Evolutionary conservation across 2,113 vertebrate genomes (phyloP), one percentile per base, ranked within the genome.

Genomic region (Austrofundulus limnaeus): DNA sequence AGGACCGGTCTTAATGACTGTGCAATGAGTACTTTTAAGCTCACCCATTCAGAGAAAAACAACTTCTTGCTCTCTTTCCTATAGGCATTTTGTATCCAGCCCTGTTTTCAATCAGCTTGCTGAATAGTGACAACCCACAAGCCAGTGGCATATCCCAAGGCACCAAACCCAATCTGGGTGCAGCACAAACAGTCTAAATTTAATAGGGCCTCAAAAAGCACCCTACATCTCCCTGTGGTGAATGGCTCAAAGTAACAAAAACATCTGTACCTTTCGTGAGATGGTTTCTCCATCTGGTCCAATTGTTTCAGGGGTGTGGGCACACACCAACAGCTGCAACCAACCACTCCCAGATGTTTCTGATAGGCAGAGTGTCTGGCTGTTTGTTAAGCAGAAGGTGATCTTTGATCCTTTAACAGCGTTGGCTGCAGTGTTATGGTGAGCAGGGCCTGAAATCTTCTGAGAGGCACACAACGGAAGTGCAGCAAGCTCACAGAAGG

Each of bases 261-360:
- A 88, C 91, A 92, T 90, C 85, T 90, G 88, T 61, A 80, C 72
- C 77, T 91, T 87, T 85, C 88, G 83, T 92, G 92, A 90, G 81
- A 90, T 73, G 81, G 70, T 77, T 72, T 81, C 49, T 73, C 80
- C 88, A 92, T 92, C 87, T 92, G 89, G 84, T 85, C 76, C 60
- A 63, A 84, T 85, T 87, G 77, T 81, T 80, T 59, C 50, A 61
- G 66, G 82, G 84, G 82, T 70, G 90, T 83, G 89, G 87, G 87
- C 90, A 87, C 38, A 45, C 65, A 72, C 77, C 69, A 42, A 79
- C 89, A 90, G 89, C 89, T 89, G 90, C 80, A 70, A 48, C 76
- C 89, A 75, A 85, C 79, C 70, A 64, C 79, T 80, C 81, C 91
- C 90, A 92, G 86, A 92, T 92, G 91, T 89, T 88, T 81, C 80